Percentiles rank a stretch among this genome's conserved stretches.
phyloP scores from a whole-genome alignment of 2,113 vertebrate species.

The Tringa solitaria region DNA sequence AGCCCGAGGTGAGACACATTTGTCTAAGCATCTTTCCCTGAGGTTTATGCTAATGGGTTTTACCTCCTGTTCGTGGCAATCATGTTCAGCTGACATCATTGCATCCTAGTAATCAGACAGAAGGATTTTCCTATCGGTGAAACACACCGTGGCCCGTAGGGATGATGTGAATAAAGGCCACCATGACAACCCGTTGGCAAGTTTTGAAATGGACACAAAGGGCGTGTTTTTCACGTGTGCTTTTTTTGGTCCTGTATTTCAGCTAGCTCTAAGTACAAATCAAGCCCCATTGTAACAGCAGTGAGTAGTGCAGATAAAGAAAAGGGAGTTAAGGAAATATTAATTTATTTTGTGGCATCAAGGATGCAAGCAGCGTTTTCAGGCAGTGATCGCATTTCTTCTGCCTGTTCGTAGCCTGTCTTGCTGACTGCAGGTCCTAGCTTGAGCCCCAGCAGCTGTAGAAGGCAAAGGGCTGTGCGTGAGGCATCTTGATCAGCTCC shows the following conservation, averaged over 20 bases:
- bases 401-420: neutral
- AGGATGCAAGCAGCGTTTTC: neutral
- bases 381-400: neutral
- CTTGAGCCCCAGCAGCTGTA: slow-evolving; percentile 41
- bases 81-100: neutral
- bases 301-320: neutral
- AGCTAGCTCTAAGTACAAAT: neutral
- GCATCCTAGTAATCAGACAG: neutral
- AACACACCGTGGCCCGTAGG: neutral
- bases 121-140: neutral
- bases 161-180: neutral
- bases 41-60: neutral
- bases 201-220: neutral
- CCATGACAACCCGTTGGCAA: rapidly evolving
- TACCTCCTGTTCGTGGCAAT: neutral
- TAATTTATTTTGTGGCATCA: neutral
- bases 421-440: neutral
- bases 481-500: slow-evolving; percentile 54
- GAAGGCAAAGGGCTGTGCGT: slow-evolving; percentile 7
- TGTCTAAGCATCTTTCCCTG: neutral
- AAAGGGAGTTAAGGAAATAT: neutral
- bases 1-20: neutral
- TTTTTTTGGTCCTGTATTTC: neutral
- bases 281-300: neutral
- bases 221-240: rapidly evolving